These are phyloP conservation scores for Platynereis dumerilii DNA, from an alignment of 2,888 invertebrate species.

Conservation along the genomic window DNA sequence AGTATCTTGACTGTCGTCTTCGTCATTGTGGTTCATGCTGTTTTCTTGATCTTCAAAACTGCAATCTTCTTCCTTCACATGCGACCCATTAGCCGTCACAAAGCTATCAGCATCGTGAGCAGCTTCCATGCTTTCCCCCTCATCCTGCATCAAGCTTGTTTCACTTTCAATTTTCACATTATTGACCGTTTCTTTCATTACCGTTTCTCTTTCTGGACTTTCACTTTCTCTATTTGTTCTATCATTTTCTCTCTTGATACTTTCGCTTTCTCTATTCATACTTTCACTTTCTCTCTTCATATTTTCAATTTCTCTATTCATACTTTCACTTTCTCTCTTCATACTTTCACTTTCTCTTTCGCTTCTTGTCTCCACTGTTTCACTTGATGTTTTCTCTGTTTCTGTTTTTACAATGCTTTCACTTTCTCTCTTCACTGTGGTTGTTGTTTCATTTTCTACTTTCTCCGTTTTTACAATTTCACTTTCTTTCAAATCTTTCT, in stretches of 20 bases:
- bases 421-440: constrained; percentile 4
- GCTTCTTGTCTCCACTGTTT: background rate
- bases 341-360: background rate
- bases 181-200: background rate
- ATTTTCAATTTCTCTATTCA: constrained; percentile 4
- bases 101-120: no score
- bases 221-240: background rate
- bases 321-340: constrained; percentile 7
- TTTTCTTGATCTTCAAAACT: no score
- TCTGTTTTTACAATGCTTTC: constrained; percentile 14
- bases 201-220: background rate
- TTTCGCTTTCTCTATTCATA: background rate
- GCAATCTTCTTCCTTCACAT: no score
- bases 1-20: no score
- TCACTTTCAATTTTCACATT: background rate
- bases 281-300: constrained; percentile 6
- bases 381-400: constrained; percentile 2
- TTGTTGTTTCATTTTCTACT: no score
- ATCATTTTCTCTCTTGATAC: background rate
- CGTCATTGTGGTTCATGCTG: no score
- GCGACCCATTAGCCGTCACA: no score
- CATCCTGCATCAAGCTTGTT: background rate
- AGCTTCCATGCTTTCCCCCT: no score
- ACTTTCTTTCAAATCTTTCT: background rate
- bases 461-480: no score